Evolutionary conservation across 2,113 vertebrate genomes (phyloP).

Genomic region (Macrotis lagotis): DNA sequence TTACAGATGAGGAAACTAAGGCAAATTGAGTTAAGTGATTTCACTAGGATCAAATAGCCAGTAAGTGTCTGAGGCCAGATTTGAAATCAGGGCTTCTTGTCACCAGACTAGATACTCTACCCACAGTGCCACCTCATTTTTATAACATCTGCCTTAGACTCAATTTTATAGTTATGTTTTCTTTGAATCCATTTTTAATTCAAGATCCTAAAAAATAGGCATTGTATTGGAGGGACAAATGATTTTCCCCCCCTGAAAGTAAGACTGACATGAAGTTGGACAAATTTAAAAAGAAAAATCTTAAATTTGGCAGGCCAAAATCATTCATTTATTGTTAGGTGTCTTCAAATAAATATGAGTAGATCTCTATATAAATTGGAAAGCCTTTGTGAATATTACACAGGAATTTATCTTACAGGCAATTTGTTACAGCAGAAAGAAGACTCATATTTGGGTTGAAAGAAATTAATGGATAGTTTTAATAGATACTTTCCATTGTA

Average conservation of each 20-base stretch:
- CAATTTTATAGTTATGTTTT: neutral
- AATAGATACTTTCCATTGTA: neutral
- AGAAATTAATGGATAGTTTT: neutral
- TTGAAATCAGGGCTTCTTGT: neutral
- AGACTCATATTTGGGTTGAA: neutral
- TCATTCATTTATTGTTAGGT: neutral
- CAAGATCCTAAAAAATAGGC: neutral
- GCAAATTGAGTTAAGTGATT: neutral
- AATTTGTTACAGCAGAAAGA: neutral
- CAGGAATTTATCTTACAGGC: neutral
- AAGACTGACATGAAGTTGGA: neutral
- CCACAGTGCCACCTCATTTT: neutral
- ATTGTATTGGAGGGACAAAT: neutral
- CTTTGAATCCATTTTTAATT: neutral
- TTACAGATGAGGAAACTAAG: neutral
- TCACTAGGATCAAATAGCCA: neutral
- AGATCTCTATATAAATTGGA: neutral
- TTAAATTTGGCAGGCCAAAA: neutral
- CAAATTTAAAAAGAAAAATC: neutral
- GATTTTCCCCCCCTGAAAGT: neutral
- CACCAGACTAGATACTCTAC: neutral
- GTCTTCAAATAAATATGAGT: neutral
- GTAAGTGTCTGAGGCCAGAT: neutral
- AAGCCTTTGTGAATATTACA: neutral
- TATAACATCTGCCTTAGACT: neutral